Conservation (phyloP, 2,113 vertebrate genomes). For the Carassius carassius region DNA sequence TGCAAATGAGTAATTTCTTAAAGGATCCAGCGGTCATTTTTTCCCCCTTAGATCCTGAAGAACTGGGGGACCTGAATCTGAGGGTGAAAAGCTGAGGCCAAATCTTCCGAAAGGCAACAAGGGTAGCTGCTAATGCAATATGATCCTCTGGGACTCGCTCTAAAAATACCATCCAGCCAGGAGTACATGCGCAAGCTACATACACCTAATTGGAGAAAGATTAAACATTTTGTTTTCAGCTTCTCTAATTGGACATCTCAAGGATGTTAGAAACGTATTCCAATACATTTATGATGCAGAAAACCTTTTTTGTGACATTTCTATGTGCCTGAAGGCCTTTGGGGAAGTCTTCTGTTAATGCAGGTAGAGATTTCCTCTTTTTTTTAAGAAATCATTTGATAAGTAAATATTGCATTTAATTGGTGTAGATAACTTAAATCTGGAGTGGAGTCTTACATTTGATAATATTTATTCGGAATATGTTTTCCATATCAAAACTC, state of each 20-base stretch:
- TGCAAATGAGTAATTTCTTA: constrained; percentile 41
- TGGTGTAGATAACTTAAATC: background rate
- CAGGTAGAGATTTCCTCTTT: constrained; percentile 7
- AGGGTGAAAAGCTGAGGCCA: constrained; percentile 53
- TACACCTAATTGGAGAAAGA: constrained; percentile 64
- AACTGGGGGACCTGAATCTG: constrained; percentile 44
- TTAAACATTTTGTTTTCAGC: constrained; percentile 50
- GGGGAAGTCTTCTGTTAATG: constrained; percentile 11
- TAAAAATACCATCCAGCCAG: constrained; percentile 77
- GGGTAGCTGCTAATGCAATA: constrained; percentile 74
- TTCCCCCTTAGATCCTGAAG: constrained; percentile 31
- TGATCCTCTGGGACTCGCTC: constrained; percentile 75
- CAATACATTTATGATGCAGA: constrained; percentile 41
- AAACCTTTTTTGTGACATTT: constrained; percentile 20
- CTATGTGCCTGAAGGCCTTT: constrained; percentile 9
- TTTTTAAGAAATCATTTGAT: constrained; percentile 29
- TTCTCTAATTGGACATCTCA: constrained; percentile 50
- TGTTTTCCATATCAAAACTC: constrained; percentile 27
- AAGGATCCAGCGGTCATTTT: constrained; percentile 28
- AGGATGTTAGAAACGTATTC: constrained; percentile 54
- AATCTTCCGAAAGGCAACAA: constrained; percentile 64
- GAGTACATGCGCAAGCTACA: constrained; percentile 60
- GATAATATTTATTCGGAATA: constrained; percentile 7
- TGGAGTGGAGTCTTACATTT: constrained; percentile 26
- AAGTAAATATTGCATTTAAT: constrained; percentile 31